Conservation (phyloP, 2,113 vertebrate species). For the Xenus cinereus region DNA sequence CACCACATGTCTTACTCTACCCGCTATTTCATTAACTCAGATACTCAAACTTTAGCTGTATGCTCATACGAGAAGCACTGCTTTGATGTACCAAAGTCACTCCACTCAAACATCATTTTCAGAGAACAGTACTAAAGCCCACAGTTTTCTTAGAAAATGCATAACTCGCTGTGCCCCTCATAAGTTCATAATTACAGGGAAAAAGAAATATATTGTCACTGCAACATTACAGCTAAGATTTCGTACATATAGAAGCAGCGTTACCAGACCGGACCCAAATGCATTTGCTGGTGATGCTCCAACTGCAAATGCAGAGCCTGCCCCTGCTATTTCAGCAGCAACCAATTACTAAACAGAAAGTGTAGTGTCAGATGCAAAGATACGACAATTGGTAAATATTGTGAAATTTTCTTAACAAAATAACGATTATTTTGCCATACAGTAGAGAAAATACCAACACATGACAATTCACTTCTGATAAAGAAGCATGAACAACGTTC, state of each 20-base stretch:
- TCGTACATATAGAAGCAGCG: background rate
- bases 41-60: background rate
- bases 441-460: background rate
- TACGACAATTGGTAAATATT: background rate
- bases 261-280: background rate
- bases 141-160: background rate
- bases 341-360: background rate
- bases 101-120: background rate
- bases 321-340: background rate
- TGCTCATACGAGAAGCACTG: background rate
- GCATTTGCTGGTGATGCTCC: background rate
- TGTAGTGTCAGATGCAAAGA: background rate
- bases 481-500: background rate
- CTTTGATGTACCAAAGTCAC: background rate
- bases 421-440: background rate
- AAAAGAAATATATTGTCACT: background rate
- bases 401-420: background rate
- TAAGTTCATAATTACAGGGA: background rate
- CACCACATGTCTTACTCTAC: background rate
- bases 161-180: background rate
- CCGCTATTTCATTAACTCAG: background rate
- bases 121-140: background rate
- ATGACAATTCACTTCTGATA: background rate
- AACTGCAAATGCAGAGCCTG: background rate
- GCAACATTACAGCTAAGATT: background rate